Evolutionary conservation across 2,113 vertebrate species (phyloP).

Genomic region (Deroptyus accipitrinus): DNA sequence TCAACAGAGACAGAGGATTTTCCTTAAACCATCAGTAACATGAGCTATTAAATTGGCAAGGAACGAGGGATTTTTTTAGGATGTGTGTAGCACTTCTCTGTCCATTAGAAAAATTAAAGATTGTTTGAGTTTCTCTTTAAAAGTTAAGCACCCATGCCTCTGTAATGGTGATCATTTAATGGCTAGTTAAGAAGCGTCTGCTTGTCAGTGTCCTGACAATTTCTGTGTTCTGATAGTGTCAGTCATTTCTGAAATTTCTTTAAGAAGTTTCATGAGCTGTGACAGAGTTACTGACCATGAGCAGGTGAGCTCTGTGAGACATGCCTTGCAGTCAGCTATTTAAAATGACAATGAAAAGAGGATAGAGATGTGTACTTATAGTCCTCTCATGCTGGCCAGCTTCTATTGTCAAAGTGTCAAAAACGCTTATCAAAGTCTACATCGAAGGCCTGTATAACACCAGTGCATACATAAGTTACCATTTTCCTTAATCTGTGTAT

Average conservation of each 20-base stretch:
- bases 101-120: background rate
- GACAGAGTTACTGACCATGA: background rate
- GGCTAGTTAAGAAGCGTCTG: background rate
- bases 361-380: background rate
- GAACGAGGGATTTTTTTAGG: background rate
- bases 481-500: background rate
- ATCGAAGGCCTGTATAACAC: background rate
- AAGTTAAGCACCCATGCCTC: background rate
- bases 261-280: background rate
- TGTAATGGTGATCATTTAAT: conserved; percentile 10
- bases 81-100: background rate
- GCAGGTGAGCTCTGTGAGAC: background rate
- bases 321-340: background rate
- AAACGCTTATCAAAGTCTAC: background rate
- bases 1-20: background rate
- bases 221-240: background rate
- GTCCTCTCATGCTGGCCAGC: background rate
- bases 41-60: background rate
- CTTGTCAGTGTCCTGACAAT: background rate
- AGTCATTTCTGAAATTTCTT: background rate
- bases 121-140: background rate
- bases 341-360: background rate
- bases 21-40: background rate
- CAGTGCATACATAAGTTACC: background rate
- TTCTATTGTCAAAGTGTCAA: background rate